Percentiles rank a stretch among this genome's conserved stretches.
These are phyloP conservation scores for Luidia sarsii DNA, from an alignment of 53 echinoderm and acorn worm species.

Conservation along the genomic window DNA sequence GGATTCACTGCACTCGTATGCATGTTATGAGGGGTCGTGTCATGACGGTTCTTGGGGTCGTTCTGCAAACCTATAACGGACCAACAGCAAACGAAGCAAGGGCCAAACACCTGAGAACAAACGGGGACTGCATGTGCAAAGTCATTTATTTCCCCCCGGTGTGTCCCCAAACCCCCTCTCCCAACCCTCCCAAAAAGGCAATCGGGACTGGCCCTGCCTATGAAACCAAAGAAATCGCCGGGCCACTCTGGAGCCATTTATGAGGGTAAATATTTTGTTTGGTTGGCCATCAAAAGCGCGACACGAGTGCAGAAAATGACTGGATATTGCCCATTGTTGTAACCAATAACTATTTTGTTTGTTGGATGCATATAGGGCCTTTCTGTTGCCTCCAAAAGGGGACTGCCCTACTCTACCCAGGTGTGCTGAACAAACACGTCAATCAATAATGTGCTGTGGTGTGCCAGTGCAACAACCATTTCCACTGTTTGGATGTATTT, in stretches of 20 bases:
- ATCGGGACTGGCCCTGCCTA: too few relatives aligned
- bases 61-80: not conserved
- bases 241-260: slow-evolving; percentile 25
- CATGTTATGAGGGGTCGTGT: too few relatives aligned
- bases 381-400: not conserved
- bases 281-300: slow-evolving; percentile 17
- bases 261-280: slow-evolving; percentile 55
- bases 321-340: slow-evolving; percentile 5
- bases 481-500: too few relatives aligned
- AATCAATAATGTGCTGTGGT: too few relatives aligned
- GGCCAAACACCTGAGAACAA: slow-evolving; percentile 17
- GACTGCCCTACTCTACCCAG: not conserved
- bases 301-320: slow-evolving; percentile 29
- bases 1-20: too few relatives aligned
- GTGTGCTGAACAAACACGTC: slow-evolving; percentile 17
- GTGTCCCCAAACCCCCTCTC: too few relatives aligned
- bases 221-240: not conserved
- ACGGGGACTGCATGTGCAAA: slow-evolving; percentile 25
- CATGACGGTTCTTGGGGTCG: too few relatives aligned
- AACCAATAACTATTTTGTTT: slow-evolving; percentile 25
- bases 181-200: too few relatives aligned
- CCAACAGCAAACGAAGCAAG: slow-evolving; percentile 9
- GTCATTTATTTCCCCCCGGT: slow-evolving; percentile 32
- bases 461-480: too few relatives aligned
- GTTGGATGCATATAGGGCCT: not conserved